phyloP scores from a whole-genome alignment of 2,113 vertebrate genomes.

The Sarotherodon lohbergeri region DNA sequence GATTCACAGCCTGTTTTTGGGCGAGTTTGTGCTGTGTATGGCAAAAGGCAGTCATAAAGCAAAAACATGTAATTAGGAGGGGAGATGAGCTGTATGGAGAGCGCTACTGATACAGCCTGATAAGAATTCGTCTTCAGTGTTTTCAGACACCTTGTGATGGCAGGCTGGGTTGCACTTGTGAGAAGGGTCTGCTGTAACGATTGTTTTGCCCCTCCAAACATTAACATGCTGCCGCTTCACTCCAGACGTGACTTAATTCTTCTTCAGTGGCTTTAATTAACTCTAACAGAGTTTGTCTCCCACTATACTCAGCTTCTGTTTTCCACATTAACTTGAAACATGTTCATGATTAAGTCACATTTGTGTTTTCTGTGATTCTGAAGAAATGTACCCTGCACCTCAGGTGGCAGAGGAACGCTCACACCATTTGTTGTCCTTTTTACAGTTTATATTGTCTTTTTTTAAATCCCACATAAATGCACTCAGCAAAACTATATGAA shows the following conservation, averaged over 20 bases:
- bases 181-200: constrained; percentile 39
- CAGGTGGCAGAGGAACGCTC: not conserved
- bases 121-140: not conserved
- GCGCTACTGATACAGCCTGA: not conserved
- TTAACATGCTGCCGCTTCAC: not conserved
- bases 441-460: not conserved
- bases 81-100: not conserved
- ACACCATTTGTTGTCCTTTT: not conserved
- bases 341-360: not conserved
- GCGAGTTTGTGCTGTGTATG: not conserved
- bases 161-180: constrained; percentile 18
- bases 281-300: not conserved
- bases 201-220: constrained; percentile 32
- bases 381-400: not conserved
- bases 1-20: constrained; percentile 5
- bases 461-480: not conserved
- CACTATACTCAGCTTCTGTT: not conserved
- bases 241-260: constrained; percentile 43
- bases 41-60: not conserved
- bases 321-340: not conserved
- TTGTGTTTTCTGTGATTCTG: not conserved
- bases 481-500: not conserved
- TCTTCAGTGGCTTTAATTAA: constrained; percentile 28
- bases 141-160: not conserved
- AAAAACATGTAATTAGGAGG: constrained; percentile 45